Percentiles rank a stretch among this genome's conserved stretches.
phyloP scores from a whole-genome alignment of 2,113 vertebrate species.

The Glaucidium brasilianum region DNA sequence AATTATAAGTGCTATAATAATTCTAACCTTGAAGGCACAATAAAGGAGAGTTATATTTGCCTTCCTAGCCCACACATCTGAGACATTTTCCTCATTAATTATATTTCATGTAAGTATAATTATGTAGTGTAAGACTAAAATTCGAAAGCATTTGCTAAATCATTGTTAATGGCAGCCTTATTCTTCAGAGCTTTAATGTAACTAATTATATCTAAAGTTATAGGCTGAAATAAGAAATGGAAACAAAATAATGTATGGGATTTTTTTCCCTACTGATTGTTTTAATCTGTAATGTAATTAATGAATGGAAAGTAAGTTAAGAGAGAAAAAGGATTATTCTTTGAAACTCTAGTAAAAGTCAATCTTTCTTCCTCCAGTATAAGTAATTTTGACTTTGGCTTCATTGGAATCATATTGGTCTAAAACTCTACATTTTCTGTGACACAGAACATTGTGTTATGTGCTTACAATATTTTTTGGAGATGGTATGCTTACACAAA shows the following conservation, averaged over 20 bases:
- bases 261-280: constrained; percentile 13
- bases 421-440: background rate
- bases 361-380: background rate
- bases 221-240: constrained; percentile 21
- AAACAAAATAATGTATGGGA: background rate
- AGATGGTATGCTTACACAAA: background rate
- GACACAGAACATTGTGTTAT: background rate
- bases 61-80: constrained; percentile 72
- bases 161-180: constrained; percentile 19
- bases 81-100: constrained; percentile 76
- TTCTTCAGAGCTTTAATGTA: constrained; percentile 37
- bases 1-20: constrained; percentile 79
- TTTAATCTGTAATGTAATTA: constrained; percentile 63
- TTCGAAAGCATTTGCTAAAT: constrained; percentile 37
- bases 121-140: constrained; percentile 57
- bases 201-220: constrained; percentile 48
- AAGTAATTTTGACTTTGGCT: background rate
- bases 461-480: background rate
- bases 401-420: background rate
- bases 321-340: background rate
- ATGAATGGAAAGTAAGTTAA: constrained; percentile 18
- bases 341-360: background rate
- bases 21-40: constrained; percentile 84
- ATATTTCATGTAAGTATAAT: constrained; percentile 73
- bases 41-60: constrained; percentile 73